These are phyloP conservation scores for Neogale vison DNA, from an alignment of 2,113 vertebrate species.

Conservation along the genomic window DNA sequence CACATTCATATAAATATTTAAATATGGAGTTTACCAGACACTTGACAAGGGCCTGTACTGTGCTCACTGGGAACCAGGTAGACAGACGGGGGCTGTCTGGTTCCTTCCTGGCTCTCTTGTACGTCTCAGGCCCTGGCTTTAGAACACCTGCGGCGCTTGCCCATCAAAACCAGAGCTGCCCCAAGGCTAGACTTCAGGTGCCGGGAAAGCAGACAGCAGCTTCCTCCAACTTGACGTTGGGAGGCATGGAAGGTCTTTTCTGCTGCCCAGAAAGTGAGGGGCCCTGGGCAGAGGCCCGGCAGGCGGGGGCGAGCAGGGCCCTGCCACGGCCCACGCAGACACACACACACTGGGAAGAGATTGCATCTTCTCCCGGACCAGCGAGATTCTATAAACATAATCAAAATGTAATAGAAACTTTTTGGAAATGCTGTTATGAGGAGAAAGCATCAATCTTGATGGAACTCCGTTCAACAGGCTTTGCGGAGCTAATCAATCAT, in stretches of 20 bases:
- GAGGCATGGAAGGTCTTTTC: background rate
- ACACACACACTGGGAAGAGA: conserved; percentile 81
- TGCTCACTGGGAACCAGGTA: background rate
- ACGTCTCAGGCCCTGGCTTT: background rate
- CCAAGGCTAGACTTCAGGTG: background rate
- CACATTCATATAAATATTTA: conserved; percentile 19
- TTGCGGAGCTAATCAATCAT: conserved; percentile 91
- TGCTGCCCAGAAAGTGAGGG: background rate
- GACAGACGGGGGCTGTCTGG: background rate
- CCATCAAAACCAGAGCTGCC: background rate
- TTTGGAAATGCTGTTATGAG: conserved; percentile 92
- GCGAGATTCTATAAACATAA: conserved; percentile 92
- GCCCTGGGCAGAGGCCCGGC: background rate
- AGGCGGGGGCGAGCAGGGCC: background rate
- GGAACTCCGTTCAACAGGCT: conserved; percentile 91
- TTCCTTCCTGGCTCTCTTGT: background rate
- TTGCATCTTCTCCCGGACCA: conserved; percentile 88
- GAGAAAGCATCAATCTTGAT: conserved; percentile 93
- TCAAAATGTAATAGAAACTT: conserved; percentile 93
- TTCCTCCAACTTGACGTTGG: background rate
- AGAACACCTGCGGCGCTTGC: background rate
- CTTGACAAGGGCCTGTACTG: background rate
- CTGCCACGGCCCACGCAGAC: conserved; percentile 41
- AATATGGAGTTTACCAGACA: background rate
- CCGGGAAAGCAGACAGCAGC: background rate